Conservation (phyloP, 1,140 invertebrate genomes). For the Hydropsyche tenuis region DNA sequence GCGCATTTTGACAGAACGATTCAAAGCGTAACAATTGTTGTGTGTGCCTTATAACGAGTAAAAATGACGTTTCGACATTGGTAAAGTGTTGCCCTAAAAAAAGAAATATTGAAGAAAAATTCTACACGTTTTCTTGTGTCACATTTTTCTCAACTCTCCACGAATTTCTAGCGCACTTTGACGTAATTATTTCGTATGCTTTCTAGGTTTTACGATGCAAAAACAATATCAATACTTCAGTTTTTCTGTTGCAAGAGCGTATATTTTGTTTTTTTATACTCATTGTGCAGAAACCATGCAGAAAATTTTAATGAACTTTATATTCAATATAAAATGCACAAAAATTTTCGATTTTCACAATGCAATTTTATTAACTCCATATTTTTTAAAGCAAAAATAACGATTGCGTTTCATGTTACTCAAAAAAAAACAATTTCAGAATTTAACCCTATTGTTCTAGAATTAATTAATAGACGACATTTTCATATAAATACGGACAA, state of each 20-base stretch:
- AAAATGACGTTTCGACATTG: conserved; percentile 9
- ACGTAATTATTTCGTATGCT: conserved; percentile 41
- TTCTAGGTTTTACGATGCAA: conserved; percentile 40
- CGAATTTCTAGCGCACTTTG: conserved; percentile 8
- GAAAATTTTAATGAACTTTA: background rate
- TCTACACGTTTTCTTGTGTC: conserved; percentile 38
- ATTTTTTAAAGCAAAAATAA: too few relatives aligned
- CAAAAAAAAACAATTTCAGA: too few relatives aligned
- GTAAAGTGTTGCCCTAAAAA: background rate
- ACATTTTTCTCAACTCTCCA: conserved; percentile 33
- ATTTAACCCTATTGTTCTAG: too few relatives aligned
- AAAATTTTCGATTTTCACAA: background rate
- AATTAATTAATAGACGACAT: too few relatives aligned
- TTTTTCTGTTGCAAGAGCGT: too few relatives aligned
- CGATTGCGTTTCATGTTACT: too few relatives aligned
- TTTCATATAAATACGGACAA: background rate
- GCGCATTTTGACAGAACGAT: background rate
- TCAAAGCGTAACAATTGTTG: background rate
- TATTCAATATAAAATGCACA: background rate
- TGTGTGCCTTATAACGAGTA: background rate
- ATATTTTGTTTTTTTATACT: too few relatives aligned
- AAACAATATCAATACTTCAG: too few relatives aligned
- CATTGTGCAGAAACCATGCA: background rate
- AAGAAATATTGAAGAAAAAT: background rate
- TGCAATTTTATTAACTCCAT: too few relatives aligned